These are phyloP conservation scores for Semnopithecus entellus DNA, from an alignment of 2,113 vertebrate species.

Conservation along the genomic window DNA sequence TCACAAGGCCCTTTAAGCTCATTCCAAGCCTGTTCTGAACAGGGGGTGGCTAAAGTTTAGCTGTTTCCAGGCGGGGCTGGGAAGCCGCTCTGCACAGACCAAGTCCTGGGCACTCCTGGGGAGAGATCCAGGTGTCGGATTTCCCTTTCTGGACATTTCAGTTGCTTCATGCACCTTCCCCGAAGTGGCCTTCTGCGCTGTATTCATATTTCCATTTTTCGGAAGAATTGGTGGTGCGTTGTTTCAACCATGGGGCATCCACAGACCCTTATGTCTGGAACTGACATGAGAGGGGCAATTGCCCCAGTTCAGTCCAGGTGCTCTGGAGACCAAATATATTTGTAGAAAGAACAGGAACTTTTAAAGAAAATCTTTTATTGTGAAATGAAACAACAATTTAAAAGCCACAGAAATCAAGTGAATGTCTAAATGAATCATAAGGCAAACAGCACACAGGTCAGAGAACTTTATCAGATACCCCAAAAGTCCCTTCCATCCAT, in stretches of 20 bases:
- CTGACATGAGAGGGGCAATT: background rate
- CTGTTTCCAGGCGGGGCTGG: background rate
- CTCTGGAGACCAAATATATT: background rate
- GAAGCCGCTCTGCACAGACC: rapidly evolving
- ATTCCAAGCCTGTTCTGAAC: background rate
- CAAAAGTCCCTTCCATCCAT: background rate
- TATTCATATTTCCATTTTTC: background rate
- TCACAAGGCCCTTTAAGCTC: background rate
- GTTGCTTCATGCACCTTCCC: background rate
- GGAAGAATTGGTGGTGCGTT: background rate
- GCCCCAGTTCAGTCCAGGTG: background rate
- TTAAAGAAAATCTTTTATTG: background rate
- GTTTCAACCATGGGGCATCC: background rate
- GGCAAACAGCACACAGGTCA: background rate
- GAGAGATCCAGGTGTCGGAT: rapidly evolving
- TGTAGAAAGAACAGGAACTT: background rate
- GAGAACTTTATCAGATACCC: background rate
- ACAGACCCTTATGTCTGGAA: background rate
- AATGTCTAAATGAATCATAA: background rate
- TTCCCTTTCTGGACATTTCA: background rate
- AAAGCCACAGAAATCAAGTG: background rate
- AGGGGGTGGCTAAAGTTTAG: background rate
- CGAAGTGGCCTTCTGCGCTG: background rate
- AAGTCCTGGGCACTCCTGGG: rapidly evolving
- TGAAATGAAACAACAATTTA: conserved; percentile 6